Conservation (phyloP, 2,888 invertebrate genomes). For the Crematogaster levior region DNA sequence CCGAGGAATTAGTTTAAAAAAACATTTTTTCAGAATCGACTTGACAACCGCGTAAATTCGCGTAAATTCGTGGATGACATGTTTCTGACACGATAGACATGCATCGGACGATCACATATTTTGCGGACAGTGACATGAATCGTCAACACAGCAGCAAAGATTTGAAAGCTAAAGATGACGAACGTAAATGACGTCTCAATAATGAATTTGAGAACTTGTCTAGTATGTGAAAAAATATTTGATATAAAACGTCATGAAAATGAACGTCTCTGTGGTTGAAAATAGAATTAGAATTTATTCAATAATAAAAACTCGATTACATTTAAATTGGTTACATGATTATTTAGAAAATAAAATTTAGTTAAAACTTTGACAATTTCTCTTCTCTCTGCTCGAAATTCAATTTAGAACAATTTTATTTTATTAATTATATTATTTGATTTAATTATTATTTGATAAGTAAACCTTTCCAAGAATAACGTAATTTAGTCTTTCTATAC, state of each 20-base stretch:
- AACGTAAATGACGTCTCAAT: neutral
- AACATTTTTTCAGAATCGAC: constrained; percentile 10
- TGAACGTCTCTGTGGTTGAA: neutral
- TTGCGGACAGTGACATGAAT: constrained; percentile 35
- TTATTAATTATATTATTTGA: no score
- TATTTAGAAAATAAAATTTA: neutral
- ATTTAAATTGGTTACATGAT: neutral
- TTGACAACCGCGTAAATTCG: constrained; percentile 33
- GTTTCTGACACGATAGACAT: constrained; percentile 37
- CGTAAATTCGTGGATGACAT: constrained; percentile 16
- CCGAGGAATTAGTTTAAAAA: neutral
- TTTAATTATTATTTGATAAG: neutral
- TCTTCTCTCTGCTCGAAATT: neutral
- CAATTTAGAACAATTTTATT: neutral
- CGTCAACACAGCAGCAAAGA: constrained; percentile 5
- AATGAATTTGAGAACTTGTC: neutral
- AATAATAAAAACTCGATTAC: neutral
- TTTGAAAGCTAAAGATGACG: constrained; percentile 4
- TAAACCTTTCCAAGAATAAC: neutral
- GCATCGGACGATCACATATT: constrained; percentile 26
- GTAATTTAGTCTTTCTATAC: neutral
- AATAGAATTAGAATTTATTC: neutral
- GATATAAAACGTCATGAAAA: neutral
- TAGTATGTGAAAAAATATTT: neutral
- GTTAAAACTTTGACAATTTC: neutral